Evolutionary conservation across 2,888 invertebrate species (phyloP).

Genomic region (Callyntrura sp.): DNA sequence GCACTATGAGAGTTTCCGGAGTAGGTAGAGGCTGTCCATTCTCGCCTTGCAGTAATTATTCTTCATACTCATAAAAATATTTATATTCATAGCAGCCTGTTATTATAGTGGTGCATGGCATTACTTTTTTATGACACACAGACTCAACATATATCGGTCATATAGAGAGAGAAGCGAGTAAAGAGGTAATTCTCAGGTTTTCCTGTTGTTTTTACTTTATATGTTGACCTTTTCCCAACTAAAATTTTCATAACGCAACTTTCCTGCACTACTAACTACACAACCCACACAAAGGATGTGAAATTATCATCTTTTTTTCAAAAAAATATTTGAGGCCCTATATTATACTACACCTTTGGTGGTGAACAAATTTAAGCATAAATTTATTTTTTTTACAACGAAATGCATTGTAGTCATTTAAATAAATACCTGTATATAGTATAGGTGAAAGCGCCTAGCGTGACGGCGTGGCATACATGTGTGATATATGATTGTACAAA

Average conservation of each 20-base stretch:
- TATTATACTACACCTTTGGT: neutral
- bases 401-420: neutral
- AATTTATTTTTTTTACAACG: neutral
- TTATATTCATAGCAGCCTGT: neutral
- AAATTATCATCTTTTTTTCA: neutral
- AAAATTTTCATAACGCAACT: slow-evolving; percentile 27
- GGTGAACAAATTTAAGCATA: too few species aligned
- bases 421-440: neutral
- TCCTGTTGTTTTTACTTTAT: neutral
- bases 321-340: neutral
- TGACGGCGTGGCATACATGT: neutral
- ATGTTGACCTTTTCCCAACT: slow-evolving; percentile 27
- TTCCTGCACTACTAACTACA: slow-evolving; percentile 14
- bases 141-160: neutral
- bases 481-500: neutral
- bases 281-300: slow-evolving; percentile 10
- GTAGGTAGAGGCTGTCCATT: neutral
- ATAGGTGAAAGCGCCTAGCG: neutral
- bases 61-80: neutral
- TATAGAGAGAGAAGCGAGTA: neutral
- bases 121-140: neutral
- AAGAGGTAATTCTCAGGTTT: slow-evolving; percentile 24
- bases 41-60: slow-evolving; percentile 14
- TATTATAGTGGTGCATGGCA: neutral
- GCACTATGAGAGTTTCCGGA: slow-evolving; percentile 13